Base-by-base conservation (phyloP, 1,140 invertebrate genomes). In the Leptinotarsa lineolata region DNA sequence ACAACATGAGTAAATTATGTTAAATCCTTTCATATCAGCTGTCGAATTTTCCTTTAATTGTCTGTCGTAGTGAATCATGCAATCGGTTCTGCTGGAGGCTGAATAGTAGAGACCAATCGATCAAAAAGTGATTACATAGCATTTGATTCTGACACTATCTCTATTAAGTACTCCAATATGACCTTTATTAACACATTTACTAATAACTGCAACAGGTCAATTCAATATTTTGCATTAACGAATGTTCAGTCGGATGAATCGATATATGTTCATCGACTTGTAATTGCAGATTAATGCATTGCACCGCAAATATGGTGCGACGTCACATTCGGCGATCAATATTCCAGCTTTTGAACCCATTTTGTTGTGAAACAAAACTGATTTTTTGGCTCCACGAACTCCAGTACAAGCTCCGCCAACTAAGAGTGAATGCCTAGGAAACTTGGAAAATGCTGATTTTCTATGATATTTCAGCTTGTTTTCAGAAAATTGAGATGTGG, bases 161-260 rank as follows among this genome's bases (percentile, higher is more conserved):
- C 21, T 39, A 21, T 63, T 22, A 20, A 21, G 20, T 30, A 20
- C 61, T 63, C 15, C 6, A 63, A 22, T 63, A 24, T 12, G 22
- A 20, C 60, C 11, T 63, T 63, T 15, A 63, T 20, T 13, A 20
- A 18, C 13, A 2, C 61, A 63, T 24, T 13, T 5, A 20, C 6
- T 63, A 21, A 63, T 63, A 8, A 30, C 13, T 20, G 61, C 61
- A 63, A 63, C 61, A 63, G 61, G 61, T 63, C 15, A n/a, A 63
- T 63, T 15, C 61, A 63, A 30, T 30, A 21, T 30, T 54, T 54
- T 54, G 48, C 48, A 54, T 54, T 15, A 54, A 15, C n/a, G 48
- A 15, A 15, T 54, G 16, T 54, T 15, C n/a, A 3, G 48, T 54
- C n/a, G 48, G 16, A 54, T 18, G 15, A 54, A 54, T 54, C 48